Base-by-base conservation (phyloP, 2,888 invertebrate species). In the Apoda limacodes region DNA sequence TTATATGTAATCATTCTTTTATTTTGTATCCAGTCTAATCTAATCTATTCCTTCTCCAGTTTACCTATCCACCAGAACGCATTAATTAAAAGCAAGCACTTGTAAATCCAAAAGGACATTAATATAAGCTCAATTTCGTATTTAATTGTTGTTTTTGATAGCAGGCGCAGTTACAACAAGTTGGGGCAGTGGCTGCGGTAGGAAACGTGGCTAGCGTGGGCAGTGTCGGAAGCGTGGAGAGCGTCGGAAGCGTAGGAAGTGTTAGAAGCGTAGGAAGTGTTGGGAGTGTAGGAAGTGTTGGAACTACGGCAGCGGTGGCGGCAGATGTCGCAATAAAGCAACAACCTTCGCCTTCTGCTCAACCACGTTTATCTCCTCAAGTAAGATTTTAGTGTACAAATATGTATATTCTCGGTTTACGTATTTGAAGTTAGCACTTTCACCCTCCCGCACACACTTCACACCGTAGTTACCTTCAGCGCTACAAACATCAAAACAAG, bases 131-230 rank as follows among this genome's bases (percentile, higher is more conserved):
- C n/a, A n/a, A n/a, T 28, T 7, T 17, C 1, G 20, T 13, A 22
- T 22, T 27, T 30, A 25, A 36, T 17, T 7, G 14, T 24, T 27
- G 24, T 37, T 42, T 38, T 9, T 46, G 24, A 33, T 50, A 88
- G 87, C 88, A 89, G 76, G 86, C 88, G 27, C 88, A 89, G 54
- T 65, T 88, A 28, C 88, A 89, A 52, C 84, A 76, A 63, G 72
- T 74, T 17, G 70, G 66, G 32, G 62, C 48, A 27, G 35, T 35
- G 12, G 22, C n/a, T n/a, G 30, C 4, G 23, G 59, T 36, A 25
- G 39, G 39, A n/a, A 27, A 33, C 17, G 39, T 43, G 30, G 37
- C 44, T 3, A 43, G 40, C 3, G 55, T 55, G 15, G 45, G 51
- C 25, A 48, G 45, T 25, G 55, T 63, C 12, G 55, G 58, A 2